Percentiles rank a stretch among this genome's conserved stretches.
These are phyloP conservation scores for Pelecanoides urinatrix DNA, from an alignment of 2,113 vertebrate genomes.

Conservation along the genomic window DNA sequence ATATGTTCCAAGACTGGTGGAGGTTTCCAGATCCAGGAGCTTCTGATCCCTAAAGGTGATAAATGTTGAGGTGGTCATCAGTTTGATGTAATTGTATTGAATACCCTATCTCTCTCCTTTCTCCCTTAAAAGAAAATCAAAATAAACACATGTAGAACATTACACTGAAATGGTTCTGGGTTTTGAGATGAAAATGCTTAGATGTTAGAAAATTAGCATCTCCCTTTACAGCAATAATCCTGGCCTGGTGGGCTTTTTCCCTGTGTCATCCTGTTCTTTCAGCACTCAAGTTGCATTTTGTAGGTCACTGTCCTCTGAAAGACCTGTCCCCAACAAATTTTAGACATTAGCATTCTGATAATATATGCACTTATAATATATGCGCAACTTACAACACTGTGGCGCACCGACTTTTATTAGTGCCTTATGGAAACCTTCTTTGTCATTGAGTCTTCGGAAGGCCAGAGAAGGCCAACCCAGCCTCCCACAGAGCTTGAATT, in stretches of 20 bases:
- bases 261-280: background rate
- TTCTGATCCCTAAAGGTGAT: background rate
- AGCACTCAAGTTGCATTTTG: background rate
- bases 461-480: background rate
- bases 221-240: background rate
- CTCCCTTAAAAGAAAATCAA: background rate
- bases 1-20: background rate
- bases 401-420: no score
- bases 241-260: background rate
- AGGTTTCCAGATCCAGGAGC: background rate
- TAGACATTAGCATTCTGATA: background rate
- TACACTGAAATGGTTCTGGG: background rate
- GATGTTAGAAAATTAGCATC: background rate
- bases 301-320: background rate
- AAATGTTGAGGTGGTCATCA: background rate
- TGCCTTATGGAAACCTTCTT: background rate
- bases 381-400: fast-evolving
- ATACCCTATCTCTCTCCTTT: background rate
- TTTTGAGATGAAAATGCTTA: background rate
- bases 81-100: background rate
- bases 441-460: background rate
- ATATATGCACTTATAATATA: background rate
- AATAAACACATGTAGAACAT: background rate
- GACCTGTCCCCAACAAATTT: background rate
- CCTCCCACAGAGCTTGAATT: background rate